Evolutionary conservation across 1,140 invertebrate species (phyloP), one percentile per base, ranked within the genome.

Genomic region (Drosophila pseudoobscura): DNA sequence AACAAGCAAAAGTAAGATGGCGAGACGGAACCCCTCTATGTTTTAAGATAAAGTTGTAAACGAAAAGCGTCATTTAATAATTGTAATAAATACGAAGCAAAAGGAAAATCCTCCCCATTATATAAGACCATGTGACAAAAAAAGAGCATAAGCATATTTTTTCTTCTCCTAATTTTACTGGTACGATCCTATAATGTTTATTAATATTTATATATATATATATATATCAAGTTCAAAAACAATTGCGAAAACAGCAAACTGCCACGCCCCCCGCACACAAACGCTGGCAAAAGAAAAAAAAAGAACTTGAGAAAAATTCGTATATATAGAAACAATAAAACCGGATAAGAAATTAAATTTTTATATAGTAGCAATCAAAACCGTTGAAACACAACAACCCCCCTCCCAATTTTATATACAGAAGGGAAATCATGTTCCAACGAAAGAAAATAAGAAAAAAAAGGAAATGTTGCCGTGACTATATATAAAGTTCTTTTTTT

Each of bases 41-140:
- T 85, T 87, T 85, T 78, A 87, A 74, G 82, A 73, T 59, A 65
- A 72, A 85, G 77, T 74, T 84, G 82, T 84, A 85, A 77, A 85
- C 63, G 77, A 84, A 83, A 68, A 76, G 61, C 82, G 74, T 80
- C 80, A 80, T 76, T 80, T 83, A 68, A 84, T 83, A 80, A 52
- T 68, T 68, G 58, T 71, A 78, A 57, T 57, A 83, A 71, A 63
- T 52, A 79, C 55, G 60, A 75, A 74, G 78, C 53, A 41, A 54
- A 68, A 66, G 24, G 31, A 45, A 52, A 76, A 62, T 55, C 61
- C 74, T 63, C 35, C 35, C 35, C 35, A 39, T 39, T 74, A 71
- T 85, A 57, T 85, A 85, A 80, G 72, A 39, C 5, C 35, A 39
- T 39, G 35, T 39, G 35, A 39, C 61, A 63, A 71, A 71, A 41